Base-by-base conservation (phyloP, 2,113 vertebrate species). In the Stegastes partitus region DNA sequence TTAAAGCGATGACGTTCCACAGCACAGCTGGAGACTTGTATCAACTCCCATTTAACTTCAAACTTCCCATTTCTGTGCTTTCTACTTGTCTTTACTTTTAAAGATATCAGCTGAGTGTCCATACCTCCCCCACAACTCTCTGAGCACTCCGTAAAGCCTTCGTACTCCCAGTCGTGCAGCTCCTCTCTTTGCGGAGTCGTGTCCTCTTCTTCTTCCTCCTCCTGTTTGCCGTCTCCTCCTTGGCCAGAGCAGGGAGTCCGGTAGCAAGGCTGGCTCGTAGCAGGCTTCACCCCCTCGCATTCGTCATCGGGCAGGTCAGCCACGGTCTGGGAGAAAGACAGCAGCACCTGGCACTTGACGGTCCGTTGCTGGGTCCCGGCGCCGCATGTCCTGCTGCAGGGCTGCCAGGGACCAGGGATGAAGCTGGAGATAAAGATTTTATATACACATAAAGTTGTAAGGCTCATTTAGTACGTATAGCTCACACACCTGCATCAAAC, bases 101-200 rank as follows among this genome's bases (percentile, higher is more conserved):
- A 9, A 61, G 25, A 59, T 21, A 18, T 28, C 14, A 53, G 4
- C 18, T n/a, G 49, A n/a, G 67, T 59, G n/a, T 31, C n/a, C 89
- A 15, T 94, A 99, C 98, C 98, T 96, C 97, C 96, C 63, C 95
- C 97, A 74, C 98, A 99, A 2, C 96, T 96, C 83, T 96, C 94
- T 0, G 98, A 98, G 84, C 98, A 99, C 76, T 97, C 95, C 0
- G 96, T 97, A 91, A 98, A 98, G 2, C 97, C 97, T 63, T 97
- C 95, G 0, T 98, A 98, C 65, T 99, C 97, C 98, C 98, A 99
- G 88, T 98, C 97, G 39, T 96, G 95, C 11, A 97, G 94, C 83
- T 97, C 96, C 51, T 97, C 95, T 12, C 92, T 90, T 53, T 95
- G 93, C 51, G 88, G 93, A 16, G 89, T 68, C 68, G 31, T 1